Evolutionary conservation across 37 sponge, comb jelly and placozoan genomes (phyloP).

Genomic region (Tethya wilhelma): DNA sequence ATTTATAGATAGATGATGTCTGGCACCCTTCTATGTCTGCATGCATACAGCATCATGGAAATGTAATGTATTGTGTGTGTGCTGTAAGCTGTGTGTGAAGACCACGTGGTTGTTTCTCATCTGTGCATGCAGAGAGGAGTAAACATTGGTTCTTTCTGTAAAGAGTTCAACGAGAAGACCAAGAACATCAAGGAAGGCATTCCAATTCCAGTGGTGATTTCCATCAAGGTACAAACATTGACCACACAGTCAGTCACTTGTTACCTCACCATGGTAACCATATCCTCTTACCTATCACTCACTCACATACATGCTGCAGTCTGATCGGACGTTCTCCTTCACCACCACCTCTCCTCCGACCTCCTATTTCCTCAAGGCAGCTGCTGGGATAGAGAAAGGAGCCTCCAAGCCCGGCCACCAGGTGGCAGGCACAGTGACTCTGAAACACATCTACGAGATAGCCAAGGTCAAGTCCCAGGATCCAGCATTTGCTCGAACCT

Average conservation of each 20-base stretch:
- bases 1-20: too few relatives aligned
- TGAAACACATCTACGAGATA: constrained; percentile 94
- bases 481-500: constrained; percentile 46
- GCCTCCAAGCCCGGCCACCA: constrained; percentile 64
- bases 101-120: not conserved
- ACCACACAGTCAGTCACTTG: not conserved
- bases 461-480: constrained; percentile 84
- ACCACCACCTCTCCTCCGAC: constrained; percentile 63
- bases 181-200: constrained; percentile 84
- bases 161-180: constrained; percentile 95
- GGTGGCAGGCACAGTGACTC: constrained; percentile 62
- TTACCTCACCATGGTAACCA: not conserved
- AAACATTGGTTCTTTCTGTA: constrained; percentile 92
- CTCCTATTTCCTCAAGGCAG: constrained; percentile 87
- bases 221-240: constrained; percentile 56
- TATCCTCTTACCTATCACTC: not conserved
- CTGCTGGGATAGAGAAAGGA: constrained; percentile 92
- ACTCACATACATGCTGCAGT: constrained; percentile 29
- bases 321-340: constrained; percentile 75
- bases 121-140: constrained; percentile 68
- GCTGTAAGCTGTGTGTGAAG: not conserved
- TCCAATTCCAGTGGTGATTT: constrained; percentile 75
- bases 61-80: not conserved
- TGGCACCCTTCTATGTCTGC: not conserved
- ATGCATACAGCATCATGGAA: not conserved